Base-by-base conservation (phyloP, 2,888 invertebrate genomes). In the Melikaiella ostensackeni region DNA sequence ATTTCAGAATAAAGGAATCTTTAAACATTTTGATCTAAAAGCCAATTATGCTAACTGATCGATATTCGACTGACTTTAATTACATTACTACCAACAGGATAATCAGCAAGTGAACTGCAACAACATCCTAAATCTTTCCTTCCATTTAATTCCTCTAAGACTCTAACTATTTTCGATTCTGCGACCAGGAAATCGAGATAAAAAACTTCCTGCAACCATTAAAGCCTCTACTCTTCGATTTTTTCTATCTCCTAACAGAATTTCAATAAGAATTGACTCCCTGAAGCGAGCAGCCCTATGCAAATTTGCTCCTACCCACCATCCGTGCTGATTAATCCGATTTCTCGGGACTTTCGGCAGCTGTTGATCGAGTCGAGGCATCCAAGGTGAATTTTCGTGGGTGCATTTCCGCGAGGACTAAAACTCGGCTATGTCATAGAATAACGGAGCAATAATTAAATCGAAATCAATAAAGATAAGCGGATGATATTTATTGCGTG, bases 401-500 rank as follows among this genome's bases (percentile, higher is more conserved):
- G 21, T 33, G 33, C 70, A 33, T 33, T 70, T 70, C n/a, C 27
- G n/a, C n/a, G 11, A 24, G 64, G 16, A 46, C 11, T 62, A 62
- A 76, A 59, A 74, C 57, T 38, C 55, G 27, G 6, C 62, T 19
- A 1, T 9, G 21, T 55, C 21, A 55, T 55, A 27, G 46, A 63
- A 75, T 55, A 75, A 64, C 55, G 73, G 74, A 75, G 42, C 74
- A 79, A 79, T 84, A 83, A 84, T 80, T 81, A 83, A 83, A 83
- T 82, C 77, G 81, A 79, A 83, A 84, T 82, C 79, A 79, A 83
- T 79, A 80, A 79, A 81, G 79, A 82, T 75, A 83, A 84, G 80
- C 81, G 83, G 82, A 81, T 81, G 82, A 82, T 85, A 86, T 85
- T 85, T 85, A 85, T 84, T 83, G 82, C 82, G 79, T 76, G 80